phyloP scores from a whole-genome alignment of 2,888 invertebrate genomes.

The Pogonocherus hispidulus region DNA sequence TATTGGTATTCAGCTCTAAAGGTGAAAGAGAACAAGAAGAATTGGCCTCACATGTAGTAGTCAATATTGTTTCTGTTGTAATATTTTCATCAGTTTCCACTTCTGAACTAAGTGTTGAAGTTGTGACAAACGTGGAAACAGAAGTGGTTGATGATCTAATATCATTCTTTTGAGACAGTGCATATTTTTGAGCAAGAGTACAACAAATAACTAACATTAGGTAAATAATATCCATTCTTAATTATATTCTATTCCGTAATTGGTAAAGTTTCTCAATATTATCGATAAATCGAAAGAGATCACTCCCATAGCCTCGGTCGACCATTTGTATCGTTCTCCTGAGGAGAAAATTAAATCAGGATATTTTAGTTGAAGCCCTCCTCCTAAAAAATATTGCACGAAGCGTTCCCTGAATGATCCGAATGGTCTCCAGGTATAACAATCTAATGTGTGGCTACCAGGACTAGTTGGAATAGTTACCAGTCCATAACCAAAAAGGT shows the following conservation, averaged over 20 bases:
- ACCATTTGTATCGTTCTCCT: slow-evolving; percentile 81
- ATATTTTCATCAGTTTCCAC: slow-evolving; percentile 5
- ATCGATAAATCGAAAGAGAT: slow-evolving; percentile 76
- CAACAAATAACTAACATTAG: slow-evolving; percentile 16
- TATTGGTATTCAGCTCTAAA: slow-evolving; percentile 1
- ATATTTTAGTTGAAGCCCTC: slow-evolving; percentile 73
- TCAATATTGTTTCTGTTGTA: slow-evolving; percentile 20
- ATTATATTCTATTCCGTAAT: slow-evolving; percentile 86
- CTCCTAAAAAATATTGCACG: slow-evolving; percentile 64
- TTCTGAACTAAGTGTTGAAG: slow-evolving; percentile 7
- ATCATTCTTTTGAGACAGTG: neutral
- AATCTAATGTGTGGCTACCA: slow-evolving; percentile 82
- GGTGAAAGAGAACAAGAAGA: slow-evolving; percentile 31
- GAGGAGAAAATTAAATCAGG: slow-evolving; percentile 73
- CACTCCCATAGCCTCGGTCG: slow-evolving; percentile 87
- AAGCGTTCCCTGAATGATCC: slow-evolving; percentile 69
- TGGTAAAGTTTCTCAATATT: slow-evolving; percentile 85
- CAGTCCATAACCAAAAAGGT: slow-evolving; percentile 91
- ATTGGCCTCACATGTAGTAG: slow-evolving; percentile 39
- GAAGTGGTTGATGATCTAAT: neutral
- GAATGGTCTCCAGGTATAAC: slow-evolving; percentile 89
- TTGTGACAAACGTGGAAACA: neutral
- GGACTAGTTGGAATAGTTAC: slow-evolving; percentile 86
- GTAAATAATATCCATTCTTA: slow-evolving; percentile 24
- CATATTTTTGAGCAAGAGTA: slow-evolving; percentile 1